Evolutionary conservation across 2,888 invertebrate species (phyloP), one percentile per base, ranked within the genome.

Genomic region (Drosophila rubida): DNA sequence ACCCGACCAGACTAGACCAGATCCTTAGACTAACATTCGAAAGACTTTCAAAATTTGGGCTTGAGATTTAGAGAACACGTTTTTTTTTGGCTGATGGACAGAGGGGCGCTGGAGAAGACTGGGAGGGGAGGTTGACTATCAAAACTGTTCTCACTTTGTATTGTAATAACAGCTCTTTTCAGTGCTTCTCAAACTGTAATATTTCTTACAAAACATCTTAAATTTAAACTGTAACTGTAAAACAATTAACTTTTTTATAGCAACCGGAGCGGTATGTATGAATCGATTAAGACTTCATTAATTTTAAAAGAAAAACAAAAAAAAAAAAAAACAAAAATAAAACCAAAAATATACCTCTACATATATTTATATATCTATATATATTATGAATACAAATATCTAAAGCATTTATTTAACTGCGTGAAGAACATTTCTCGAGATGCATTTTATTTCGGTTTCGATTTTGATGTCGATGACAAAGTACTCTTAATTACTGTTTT

Each of bases 191-290:
- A 69, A 88, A 70, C 62, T 84, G 63, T 77, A 83, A 67, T 71
- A 45, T 59, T 55, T 61, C 51, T 59, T 63, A 78, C 62, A 70
- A 65, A 68, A 68, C 55, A 74, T 62, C 67, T 50, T 59, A 66
- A 42, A 65, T 61, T 42, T 57, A 65, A 44, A 76, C 44, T 80
- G 68, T 88, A 86, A 83, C 80, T 72, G 84, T 86, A 55, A 84
- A 86, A 69, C 67, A 66, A 82, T 73, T 69, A 89, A 83, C 81
- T 66, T 80, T 84, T 83, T 74, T 85, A 77, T 85, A 85, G 89
- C 85, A 83, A 73, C 87, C 85, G 87, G 90, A 87, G 76, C 89
- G 87, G 90, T 87, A 87, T 89, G 87, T 87, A 87, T 89, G 42
- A 84, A 53, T 65, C 19, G 81, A 66, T 61, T 70, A 66, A 80